Percentiles rank a stretch among this genome's conserved stretches.
Evolutionary conservation across 92 coral and sea anemone genomes (phyloP).

Genomic region (Bergia puertoricense): DNA sequence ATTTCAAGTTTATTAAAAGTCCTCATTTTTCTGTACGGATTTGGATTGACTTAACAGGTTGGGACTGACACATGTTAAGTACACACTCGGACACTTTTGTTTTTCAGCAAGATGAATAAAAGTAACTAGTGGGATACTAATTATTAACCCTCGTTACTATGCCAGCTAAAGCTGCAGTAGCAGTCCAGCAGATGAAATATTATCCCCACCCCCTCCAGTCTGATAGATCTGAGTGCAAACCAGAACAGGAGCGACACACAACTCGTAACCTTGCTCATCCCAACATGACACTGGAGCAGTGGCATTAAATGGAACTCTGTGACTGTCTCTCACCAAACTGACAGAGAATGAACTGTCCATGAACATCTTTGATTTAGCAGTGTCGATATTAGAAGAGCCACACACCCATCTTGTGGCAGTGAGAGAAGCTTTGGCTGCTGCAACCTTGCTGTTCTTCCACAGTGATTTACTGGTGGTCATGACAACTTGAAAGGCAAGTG

Average conservation of each 20-base stretch:
- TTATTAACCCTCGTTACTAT: neutral
- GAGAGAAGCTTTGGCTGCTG: constrained; percentile 87
- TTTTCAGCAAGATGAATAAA: neutral
- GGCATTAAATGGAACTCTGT: constrained; percentile 75
- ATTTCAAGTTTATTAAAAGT: too few relatives aligned
- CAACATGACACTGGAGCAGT: constrained; percentile 86
- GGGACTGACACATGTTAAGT: too few relatives aligned
- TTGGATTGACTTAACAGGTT: too few relatives aligned
- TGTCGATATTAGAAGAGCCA: constrained; percentile 79
- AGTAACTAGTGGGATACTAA: neutral
- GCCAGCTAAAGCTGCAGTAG: constrained; percentile 62
- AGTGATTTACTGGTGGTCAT: constrained; percentile 62
- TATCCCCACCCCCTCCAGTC: constrained; percentile 97
- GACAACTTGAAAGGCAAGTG: constrained; percentile 90
- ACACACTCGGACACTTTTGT: neutral
- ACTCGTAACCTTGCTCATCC: constrained; percentile 79
- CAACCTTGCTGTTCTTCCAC: constrained; percentile 78
- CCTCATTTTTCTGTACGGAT: too few relatives aligned
- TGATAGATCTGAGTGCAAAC: constrained; percentile 89
- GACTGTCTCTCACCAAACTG: constrained; percentile 72
- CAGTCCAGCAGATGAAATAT: constrained; percentile 88
- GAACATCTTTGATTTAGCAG: constrained; percentile 74
- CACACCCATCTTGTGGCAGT: constrained; percentile 89
- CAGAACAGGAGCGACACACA: constrained; percentile 91
- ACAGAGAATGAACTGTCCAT: constrained; percentile 94